Evolutionary conservation across 1,140 invertebrate genomes (phyloP).

Genomic region (Dendroctonus ponderosae): DNA sequence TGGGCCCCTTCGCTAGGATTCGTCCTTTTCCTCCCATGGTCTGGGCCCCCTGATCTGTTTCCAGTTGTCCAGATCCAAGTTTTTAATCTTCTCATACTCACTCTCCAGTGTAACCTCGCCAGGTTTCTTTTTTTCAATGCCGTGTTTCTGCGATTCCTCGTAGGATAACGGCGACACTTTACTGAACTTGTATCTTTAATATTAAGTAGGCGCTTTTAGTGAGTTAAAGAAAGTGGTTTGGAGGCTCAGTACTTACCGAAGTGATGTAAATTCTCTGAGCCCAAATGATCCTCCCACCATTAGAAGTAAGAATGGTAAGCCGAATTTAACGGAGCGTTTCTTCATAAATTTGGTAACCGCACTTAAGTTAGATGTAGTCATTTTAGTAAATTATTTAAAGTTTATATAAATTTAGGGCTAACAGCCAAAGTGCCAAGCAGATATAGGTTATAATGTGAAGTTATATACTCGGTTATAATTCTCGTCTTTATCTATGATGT

Average conservation of each 20-base stretch:
- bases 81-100: constrained; percentile 69
- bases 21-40: constrained; percentile 68
- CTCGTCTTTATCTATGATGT: no score
- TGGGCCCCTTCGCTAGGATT: not conserved
- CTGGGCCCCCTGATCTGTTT: constrained; percentile 74
- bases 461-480: no score
- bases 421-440: no score
- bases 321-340: constrained; percentile 53
- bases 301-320: constrained; percentile 67
- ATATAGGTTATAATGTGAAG: no score
- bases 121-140: constrained; percentile 64
- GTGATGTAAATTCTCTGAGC: constrained; percentile 65
- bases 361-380: no score
- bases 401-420: no score
- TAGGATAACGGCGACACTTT: constrained; percentile 58
- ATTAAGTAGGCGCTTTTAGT: not conserved
- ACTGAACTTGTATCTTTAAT: constrained; percentile 67
- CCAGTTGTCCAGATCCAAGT: constrained; percentile 76
- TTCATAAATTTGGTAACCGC: constrained; percentile 26
- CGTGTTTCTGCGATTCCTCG: constrained; percentile 63
- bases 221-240: no score
- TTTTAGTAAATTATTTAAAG: no score
- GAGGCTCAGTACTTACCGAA: constrained; percentile 55
- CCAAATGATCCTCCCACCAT: constrained; percentile 69
- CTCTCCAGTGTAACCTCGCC: constrained; percentile 68